Percentiles rank a stretch among this genome's conserved stretches.
Conservation (phyloP, 2,888 invertebrate genomes). For the Branchellion lobata region DNA sequence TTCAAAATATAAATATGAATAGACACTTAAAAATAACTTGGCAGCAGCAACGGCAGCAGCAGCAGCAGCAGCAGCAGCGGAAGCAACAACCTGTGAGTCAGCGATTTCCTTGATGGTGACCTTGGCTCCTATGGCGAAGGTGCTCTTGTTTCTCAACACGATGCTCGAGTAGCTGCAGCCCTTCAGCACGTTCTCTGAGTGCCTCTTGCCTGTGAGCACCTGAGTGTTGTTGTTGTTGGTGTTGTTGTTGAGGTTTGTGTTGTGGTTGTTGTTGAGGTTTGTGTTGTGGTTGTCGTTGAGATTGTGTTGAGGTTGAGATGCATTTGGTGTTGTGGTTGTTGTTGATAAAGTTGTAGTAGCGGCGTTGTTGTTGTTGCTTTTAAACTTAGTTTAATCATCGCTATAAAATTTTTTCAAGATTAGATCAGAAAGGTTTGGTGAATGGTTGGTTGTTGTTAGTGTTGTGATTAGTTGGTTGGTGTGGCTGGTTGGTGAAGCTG, state of each 20-base stretch:
- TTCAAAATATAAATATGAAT: background rate
- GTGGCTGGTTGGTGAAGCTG: no score
- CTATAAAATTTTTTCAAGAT: no score
- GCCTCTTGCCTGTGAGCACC: constrained; percentile 66
- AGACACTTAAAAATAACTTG: background rate
- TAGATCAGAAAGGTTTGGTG: no score
- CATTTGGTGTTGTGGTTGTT: background rate
- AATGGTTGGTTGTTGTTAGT: no score
- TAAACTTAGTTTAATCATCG: no score
- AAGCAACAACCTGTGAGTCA: constrained; percentile 61
- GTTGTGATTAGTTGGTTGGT: no score
- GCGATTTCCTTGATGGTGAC: constrained; percentile 68
- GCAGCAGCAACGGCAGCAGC: background rate
- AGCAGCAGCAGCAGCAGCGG: background rate
- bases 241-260: no score
- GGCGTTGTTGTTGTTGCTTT: no score
- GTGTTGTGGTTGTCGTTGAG: no score
- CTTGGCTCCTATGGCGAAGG: constrained; percentile 74
- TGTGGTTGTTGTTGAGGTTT: no score
- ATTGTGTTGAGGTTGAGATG: background rate
- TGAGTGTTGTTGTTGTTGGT: no score
- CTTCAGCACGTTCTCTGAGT: constrained; percentile 80
- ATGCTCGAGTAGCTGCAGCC: constrained; percentile 74
- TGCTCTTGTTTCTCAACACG: constrained; percentile 68
- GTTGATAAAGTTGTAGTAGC: no score